These are phyloP conservation scores for Cantharis rustica DNA, from an alignment of 2,888 invertebrate species.

Conservation along the genomic window DNA sequence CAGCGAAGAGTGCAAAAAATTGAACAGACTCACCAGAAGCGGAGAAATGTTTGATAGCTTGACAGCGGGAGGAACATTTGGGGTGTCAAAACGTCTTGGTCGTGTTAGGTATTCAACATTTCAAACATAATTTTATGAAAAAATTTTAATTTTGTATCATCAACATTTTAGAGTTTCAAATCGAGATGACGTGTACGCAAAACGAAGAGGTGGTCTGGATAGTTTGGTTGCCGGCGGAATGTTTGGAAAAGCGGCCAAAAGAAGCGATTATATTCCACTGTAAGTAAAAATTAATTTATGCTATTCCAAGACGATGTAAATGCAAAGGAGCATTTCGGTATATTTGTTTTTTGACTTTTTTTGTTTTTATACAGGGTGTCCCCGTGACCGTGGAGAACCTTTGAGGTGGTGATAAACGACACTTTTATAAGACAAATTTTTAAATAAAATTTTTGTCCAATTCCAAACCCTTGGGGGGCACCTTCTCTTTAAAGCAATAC, in stretches of 20 bases:
- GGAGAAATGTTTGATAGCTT: constrained; percentile 17
- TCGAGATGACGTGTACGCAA: constrained; percentile 17
- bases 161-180: constrained; percentile 13
- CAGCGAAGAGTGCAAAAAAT: constrained; percentile 13
- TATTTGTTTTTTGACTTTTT: no score
- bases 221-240: constrained; percentile 36
- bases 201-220: constrained; percentile 31
- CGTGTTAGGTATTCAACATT: constrained; percentile 4
- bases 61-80: constrained; percentile 17
- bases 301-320: no score
- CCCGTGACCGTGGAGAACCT: no score
- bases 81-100: constrained; percentile 18
- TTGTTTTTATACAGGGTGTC: no score
- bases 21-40: constrained; percentile 9
- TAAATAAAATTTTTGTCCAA: no score
- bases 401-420: no score
- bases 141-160: not conserved
- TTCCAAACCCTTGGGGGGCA: no score
- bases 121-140: not conserved
- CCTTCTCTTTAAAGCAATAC: no score
- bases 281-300: constrained; percentile 1
- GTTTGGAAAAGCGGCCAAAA: constrained; percentile 33
- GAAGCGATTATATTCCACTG: constrained; percentile 14
- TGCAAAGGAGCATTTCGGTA: no score
- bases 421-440: no score